phyloP scores from a whole-genome alignment of 2,888 invertebrate genomes.

The Rhingia campestris region DNA sequence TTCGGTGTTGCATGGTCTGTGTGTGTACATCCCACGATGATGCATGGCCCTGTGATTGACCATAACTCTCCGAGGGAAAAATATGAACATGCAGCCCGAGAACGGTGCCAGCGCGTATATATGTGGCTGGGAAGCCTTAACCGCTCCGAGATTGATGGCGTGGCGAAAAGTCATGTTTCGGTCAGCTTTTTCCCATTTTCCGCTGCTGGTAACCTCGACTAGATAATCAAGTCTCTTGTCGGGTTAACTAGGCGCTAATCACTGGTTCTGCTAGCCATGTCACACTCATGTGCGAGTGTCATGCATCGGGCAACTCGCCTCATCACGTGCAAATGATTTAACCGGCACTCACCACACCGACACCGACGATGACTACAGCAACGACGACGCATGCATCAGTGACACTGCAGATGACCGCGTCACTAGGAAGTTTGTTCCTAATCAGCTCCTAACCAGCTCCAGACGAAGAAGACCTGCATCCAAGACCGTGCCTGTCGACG shows the following conservation, averaged over 20 bases:
- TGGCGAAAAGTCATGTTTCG: slow-evolving; percentile 63
- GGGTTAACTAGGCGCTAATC: slow-evolving; percentile 72
- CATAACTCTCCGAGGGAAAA: slow-evolving; percentile 66
- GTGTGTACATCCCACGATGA: slow-evolving; percentile 60
- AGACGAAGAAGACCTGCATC: slow-evolving; percentile 28
- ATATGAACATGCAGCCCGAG: slow-evolving; percentile 54
- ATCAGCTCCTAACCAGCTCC: slow-evolving; percentile 66
- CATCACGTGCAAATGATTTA: slow-evolving; percentile 73
- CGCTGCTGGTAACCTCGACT: not conserved
- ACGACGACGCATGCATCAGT: slow-evolving; percentile 68
- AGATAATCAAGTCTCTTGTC: slow-evolving; percentile 12
- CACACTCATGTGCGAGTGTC: slow-evolving; percentile 74
- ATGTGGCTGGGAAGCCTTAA: slow-evolving; percentile 28
- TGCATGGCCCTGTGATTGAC: slow-evolving; percentile 72
- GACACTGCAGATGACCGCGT: slow-evolving; percentile 70
- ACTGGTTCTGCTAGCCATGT: slow-evolving; percentile 54
- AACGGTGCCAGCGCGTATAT: not conserved
- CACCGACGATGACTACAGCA: slow-evolving; percentile 2
- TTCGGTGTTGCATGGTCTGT: slow-evolving; percentile 48
- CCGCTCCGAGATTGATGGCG: slow-evolving; percentile 64
- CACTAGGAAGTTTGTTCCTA: slow-evolving; percentile 73
- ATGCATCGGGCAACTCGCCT: slow-evolving; percentile 67
- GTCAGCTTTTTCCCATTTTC: slow-evolving; percentile 31
- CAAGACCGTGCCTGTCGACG: not conserved
- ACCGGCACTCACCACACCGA: slow-evolving; percentile 33